Evolutionary conservation across 2,888 invertebrate species (phyloP).

Genomic region (Apamea anceps): DNA sequence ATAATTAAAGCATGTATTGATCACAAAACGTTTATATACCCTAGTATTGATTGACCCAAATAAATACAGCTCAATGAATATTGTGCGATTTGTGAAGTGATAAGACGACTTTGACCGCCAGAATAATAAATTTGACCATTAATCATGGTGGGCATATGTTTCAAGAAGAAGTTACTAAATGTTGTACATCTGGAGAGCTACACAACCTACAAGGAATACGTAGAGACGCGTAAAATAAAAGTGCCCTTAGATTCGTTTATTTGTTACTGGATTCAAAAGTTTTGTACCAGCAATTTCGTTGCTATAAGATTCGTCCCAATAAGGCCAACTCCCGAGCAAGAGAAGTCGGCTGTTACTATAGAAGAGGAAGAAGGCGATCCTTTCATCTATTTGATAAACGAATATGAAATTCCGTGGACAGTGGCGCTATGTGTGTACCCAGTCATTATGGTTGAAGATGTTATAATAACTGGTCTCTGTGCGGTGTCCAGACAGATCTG

Average conservation of each 20-base stretch:
- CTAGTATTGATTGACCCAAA: conserved; percentile 10
- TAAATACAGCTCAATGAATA: not conserved
- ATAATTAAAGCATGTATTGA: no score
- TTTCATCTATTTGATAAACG: conserved; percentile 74
- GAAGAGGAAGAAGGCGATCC: conserved; percentile 68
- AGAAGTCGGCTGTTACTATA: conserved; percentile 71
- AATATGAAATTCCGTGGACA: conserved; percentile 85
- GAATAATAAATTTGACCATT: not conserved
- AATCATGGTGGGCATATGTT: conserved; percentile 50
- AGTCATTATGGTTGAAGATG: conserved; percentile 90
- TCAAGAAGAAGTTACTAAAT: conserved; percentile 70
- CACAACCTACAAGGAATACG: conserved; percentile 69
- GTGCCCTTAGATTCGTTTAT: conserved; percentile 91
- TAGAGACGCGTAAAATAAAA: conserved; percentile 67
- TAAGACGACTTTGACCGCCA: not conserved
- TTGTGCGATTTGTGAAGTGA: not conserved
- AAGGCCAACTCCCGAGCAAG: conserved; percentile 66
- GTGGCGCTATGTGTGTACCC: conserved; percentile 91
- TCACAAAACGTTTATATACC: no score
- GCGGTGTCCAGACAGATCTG: conserved; percentile 90
- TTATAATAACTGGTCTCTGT: conserved; percentile 94
- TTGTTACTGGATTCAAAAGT: conserved; percentile 91
- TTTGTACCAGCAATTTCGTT: conserved; percentile 86
- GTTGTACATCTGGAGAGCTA: conserved; percentile 78
- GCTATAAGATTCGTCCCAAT: conserved; percentile 83